phyloP scores from a whole-genome alignment of 2,113 vertebrate genomes.

The Malurus cyaneus region DNA sequence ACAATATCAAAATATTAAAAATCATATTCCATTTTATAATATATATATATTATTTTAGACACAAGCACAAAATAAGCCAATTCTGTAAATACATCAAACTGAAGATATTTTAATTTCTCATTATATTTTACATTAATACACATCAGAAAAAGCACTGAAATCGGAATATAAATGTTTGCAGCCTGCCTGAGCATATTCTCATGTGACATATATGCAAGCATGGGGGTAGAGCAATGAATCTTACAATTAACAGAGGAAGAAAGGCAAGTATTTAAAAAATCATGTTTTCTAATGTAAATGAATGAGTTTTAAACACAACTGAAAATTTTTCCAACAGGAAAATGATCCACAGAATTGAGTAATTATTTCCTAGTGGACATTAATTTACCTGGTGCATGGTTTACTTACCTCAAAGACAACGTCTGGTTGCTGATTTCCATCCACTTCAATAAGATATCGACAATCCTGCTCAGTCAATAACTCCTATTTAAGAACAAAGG shows the following conservation, averaged over 20 bases:
- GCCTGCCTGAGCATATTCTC: background rate
- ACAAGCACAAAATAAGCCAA: background rate
- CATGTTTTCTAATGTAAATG: background rate
- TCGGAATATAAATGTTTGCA: background rate
- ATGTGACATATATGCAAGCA: background rate
- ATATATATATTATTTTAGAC: background rate
- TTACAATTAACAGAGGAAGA: background rate
- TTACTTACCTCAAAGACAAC: conserved; percentile 80
- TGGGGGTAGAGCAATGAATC: background rate
- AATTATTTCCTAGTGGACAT: background rate
- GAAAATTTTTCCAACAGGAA: background rate
- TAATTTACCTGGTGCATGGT: background rate
- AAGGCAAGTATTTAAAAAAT: background rate
- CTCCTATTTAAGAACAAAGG: conserved; percentile 72
- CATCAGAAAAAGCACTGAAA: background rate
- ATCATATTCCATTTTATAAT: background rate
- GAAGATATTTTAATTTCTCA: background rate
- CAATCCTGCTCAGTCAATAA: conserved; percentile 82
- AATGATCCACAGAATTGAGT: background rate
- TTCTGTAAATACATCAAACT: background rate
- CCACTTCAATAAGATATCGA: conserved; percentile 83
- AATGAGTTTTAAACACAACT: background rate
- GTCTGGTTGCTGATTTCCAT: conserved; percentile 82
- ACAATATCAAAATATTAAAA: background rate
- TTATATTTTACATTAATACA: background rate